Evolutionary conservation across 2,888 invertebrate species (phyloP).

Genomic region (Ischnus inquisitorius): DNA sequence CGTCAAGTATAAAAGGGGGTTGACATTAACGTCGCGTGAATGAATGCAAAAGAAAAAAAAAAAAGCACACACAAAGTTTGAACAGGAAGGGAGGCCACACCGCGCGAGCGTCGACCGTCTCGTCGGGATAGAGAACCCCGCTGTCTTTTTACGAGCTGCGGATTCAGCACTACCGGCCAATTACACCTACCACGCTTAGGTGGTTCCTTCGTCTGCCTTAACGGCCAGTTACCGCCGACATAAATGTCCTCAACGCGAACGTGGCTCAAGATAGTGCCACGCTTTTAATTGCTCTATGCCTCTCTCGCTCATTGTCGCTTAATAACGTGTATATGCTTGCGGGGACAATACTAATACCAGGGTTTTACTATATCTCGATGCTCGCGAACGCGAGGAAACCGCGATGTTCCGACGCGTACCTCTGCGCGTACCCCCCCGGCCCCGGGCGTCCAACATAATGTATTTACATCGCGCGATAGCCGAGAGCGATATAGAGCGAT

Average conservation of each 20-base stretch:
- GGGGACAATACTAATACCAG: conserved; percentile 42
- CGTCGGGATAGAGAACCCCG: conserved; percentile 71
- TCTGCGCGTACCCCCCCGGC: background rate
- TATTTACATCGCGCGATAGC: conserved; percentile 53
- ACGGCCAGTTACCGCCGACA: conserved; percentile 83
- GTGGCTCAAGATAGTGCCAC: conserved; percentile 66
- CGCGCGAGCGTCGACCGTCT: conserved; percentile 17
- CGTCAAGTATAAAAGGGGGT: background rate
- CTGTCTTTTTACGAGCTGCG: conserved; percentile 82
- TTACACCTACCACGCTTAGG: conserved; percentile 82
- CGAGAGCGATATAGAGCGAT: conserved; percentile 52
- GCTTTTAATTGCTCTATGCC: conserved; percentile 79
- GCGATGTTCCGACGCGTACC: conserved; percentile 36
- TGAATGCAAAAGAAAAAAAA: conserved; percentile 22
- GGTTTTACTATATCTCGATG: conserved; percentile 31
- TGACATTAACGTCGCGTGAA: conserved; percentile 20
- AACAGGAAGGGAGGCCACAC: conserved; percentile 15
- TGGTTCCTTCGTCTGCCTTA: conserved; percentile 79
- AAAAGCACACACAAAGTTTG: background rate
- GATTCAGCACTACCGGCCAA: conserved; percentile 82
- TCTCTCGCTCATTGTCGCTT: conserved; percentile 55
- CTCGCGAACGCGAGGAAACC: conserved; percentile 26
- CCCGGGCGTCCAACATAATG: conserved; percentile 41
- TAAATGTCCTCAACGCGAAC: conserved; percentile 78
- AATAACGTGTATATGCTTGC: conserved; percentile 68